Evolutionary conservation across 2,888 invertebrate species (phyloP).

Genomic region (Hylaea fasciaria): DNA sequence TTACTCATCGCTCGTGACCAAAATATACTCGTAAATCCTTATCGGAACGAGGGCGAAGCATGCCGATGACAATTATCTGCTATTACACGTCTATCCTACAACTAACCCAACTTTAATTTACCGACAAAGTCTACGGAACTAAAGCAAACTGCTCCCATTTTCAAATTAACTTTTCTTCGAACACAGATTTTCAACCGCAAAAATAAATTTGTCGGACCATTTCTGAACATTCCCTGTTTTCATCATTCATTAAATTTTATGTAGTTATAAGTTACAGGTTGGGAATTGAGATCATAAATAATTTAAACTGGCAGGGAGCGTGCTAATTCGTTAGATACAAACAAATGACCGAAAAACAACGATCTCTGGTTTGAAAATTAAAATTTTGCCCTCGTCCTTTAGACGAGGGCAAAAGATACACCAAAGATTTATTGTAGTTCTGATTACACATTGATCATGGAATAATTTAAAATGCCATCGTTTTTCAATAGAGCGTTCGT

Average conservation of each 20-base stretch:
- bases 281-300: constrained; percentile 3
- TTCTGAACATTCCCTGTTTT: constrained; percentile 21
- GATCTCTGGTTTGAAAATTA: background rate
- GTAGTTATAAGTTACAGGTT: constrained; percentile 14
- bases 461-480: too few species aligned
- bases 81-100: constrained; percentile 56
- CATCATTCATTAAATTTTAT: constrained; percentile 25
- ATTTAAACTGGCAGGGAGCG: background rate
- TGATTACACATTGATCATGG: too few species aligned
- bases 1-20: constrained; percentile 74
- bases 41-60: constrained; percentile 63
- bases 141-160: background rate
- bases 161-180: background rate
- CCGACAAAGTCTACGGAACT: background rate
- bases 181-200: constrained; percentile 5
- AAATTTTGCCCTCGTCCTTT: background rate
- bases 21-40: constrained; percentile 73
- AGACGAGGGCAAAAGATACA: background rate
- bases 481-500: too few species aligned
- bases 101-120: constrained; percentile 20
- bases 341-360: background rate
- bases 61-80: constrained; percentile 74
- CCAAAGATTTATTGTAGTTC: too few species aligned
- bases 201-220: constrained; percentile 18
- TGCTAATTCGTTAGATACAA: constrained; percentile 8